phyloP scores from a whole-genome alignment of 2,888 invertebrate genomes.

The Cheilosia variabilis region DNA sequence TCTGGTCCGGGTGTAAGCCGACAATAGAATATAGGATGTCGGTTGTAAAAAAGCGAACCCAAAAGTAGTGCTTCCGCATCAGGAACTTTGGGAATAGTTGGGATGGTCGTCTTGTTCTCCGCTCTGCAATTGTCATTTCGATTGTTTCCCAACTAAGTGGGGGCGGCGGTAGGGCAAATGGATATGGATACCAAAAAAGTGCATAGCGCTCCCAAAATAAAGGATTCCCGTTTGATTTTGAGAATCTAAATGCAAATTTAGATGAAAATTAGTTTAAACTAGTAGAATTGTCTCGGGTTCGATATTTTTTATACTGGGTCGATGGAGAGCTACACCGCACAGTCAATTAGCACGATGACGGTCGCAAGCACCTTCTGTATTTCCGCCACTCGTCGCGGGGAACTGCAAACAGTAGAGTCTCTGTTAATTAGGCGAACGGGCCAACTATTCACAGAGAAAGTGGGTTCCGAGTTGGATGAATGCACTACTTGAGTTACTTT shows the following conservation, averaged over 20 bases:
- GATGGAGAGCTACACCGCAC: constrained; percentile 9
- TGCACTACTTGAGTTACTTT: background rate
- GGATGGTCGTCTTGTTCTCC: constrained; percentile 11
- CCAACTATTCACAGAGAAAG: constrained; percentile 1
- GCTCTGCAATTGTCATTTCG: constrained; percentile 67
- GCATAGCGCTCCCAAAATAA: constrained; percentile 20
- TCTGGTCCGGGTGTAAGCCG: constrained; percentile 25
- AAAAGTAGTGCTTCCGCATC: constrained; percentile 70
- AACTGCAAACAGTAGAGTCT: constrained; percentile 30
- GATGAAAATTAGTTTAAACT: constrained; percentile 58
- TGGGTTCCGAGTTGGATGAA: background rate
- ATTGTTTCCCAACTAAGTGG: constrained; percentile 54
- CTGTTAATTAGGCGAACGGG: constrained; percentile 33
- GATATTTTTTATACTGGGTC: constrained; percentile 5
- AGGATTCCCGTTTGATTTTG: constrained; percentile 67
- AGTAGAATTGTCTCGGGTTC: background rate
- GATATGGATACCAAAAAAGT: constrained; percentile 21
- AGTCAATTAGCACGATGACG: constrained; percentile 60
- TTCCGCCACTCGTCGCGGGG: background rate
- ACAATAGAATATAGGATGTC: constrained; percentile 35
- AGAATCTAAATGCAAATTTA: constrained; percentile 62
- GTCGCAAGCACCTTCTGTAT: constrained; percentile 15
- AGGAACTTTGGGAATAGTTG: constrained; percentile 57
- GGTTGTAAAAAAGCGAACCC: constrained; percentile 25
- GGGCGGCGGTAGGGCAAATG: constrained; percentile 4